Evolutionary conservation across 2,888 invertebrate species (phyloP).

Genomic region (Euplagia quadripunctaria): DNA sequence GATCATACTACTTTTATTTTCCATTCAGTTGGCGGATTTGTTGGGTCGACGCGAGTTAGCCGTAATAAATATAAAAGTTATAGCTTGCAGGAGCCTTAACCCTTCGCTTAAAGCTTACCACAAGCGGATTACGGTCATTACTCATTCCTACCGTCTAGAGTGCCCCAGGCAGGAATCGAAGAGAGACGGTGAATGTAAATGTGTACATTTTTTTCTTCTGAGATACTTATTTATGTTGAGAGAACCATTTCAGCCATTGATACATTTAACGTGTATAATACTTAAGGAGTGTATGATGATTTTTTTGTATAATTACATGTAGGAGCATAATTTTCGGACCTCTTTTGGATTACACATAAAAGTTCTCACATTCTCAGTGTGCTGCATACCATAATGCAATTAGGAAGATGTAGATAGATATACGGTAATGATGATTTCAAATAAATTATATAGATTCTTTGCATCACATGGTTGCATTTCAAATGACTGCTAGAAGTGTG

Average conservation of each 20-base stretch:
- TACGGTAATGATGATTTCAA: conserved; percentile 11
- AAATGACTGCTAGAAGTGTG: not conserved
- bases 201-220: conserved; percentile 65
- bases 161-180: conserved; percentile 72
- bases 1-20: conserved; percentile 64
- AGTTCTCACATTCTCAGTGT: not conserved
- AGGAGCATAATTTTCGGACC: conserved; percentile 5
- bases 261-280: conserved; percentile 40
- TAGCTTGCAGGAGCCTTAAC: conserved; percentile 80
- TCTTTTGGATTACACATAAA: conserved; percentile 2
- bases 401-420: conserved; percentile 1
- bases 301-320: conserved; percentile 15
- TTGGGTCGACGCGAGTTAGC: conserved; percentile 68
- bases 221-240: conserved; percentile 61
- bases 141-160: conserved; percentile 83
- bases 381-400: conserved; percentile 12
- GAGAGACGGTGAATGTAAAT: conserved; percentile 63
- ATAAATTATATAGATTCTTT: conserved; percentile 1
- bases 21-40: conserved; percentile 67
- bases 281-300: conserved; percentile 30
- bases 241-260: conserved; percentile 44
- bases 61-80: conserved; percentile 81
- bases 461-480: not conserved
- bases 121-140: conserved; percentile 86
- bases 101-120: conserved; percentile 84